Base-by-base conservation (phyloP, 2,797 vertebrate genomes). In the Chelon labrosus region DNA sequence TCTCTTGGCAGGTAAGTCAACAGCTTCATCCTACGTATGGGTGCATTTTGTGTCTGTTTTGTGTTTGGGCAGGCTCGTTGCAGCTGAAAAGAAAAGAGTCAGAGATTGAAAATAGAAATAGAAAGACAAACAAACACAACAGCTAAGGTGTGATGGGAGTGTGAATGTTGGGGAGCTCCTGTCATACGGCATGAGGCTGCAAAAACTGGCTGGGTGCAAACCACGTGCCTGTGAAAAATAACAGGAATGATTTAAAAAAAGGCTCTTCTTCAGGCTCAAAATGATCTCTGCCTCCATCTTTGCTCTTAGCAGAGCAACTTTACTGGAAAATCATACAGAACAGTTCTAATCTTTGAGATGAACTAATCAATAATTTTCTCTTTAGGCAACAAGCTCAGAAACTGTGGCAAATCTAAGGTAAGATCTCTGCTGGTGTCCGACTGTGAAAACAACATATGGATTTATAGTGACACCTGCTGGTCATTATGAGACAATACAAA, bases 1-100 rank as follows among this genome's bases (percentile, higher is more conserved):
- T 22, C 76, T 96, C 52, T 71, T 96, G 80, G 75, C 87, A 74
- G 93, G 95, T 95, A 80, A 75, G 89, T 90, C 31, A 63, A 42
- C 52, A 56, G 7, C 17, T 19, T 16, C 22, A 35, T 41, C 44
- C 10, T 62, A 1, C n/a, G 11, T 65, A 14, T 53, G 39, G 73
- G 27, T 57, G 44, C 31, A 31, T 31, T 31, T 31, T 7, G 31
- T 47, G 12, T 65, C 11, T 56, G 41, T 27, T 47, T 25, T 17
- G 31, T 56, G 14, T 44, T 41, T 42, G 38, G 22, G 22, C 5
- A 3, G 53, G 41, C 57, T 61, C 49, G 19, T 51, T 52, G 65
- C 10, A 27, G 10, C 22, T 62, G 11, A 37, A 52, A 46, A 54
- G 56, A 51, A 35, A 71, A 53, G 17, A 31, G 3, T 9, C 13